Conservation (phyloP, 64 coral and sea anemone genomes). For the Acropora tenuis region DNA sequence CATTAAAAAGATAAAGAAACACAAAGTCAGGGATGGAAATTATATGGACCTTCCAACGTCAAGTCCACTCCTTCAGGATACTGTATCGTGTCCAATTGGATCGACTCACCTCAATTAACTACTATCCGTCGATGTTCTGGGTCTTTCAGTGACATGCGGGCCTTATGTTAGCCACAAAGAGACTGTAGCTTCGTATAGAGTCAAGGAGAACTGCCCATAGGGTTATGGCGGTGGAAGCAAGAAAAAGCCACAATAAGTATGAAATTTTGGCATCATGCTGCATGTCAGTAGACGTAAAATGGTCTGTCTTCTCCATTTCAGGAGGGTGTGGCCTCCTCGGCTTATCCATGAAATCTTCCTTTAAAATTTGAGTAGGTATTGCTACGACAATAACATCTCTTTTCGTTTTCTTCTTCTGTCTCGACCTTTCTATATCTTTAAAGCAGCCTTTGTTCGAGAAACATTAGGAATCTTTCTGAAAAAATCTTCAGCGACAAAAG, state of each 20-base stretch:
- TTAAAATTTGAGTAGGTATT: neutral
- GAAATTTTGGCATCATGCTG: neutral
- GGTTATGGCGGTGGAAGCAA: neutral
- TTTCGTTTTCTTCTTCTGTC: neutral
- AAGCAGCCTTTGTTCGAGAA: neutral
- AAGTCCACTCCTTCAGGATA: too few species aligned
- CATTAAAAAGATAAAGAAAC: too few species aligned
- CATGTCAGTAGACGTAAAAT: neutral
- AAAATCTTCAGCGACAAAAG: neutral
- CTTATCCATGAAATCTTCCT: too few species aligned
- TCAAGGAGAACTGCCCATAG: neutral
- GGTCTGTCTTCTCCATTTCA: neutral
- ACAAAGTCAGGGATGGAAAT: too few species aligned
- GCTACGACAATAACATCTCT: neutral
- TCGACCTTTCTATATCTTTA: neutral
- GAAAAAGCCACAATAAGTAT: neutral
- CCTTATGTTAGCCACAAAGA: neutral
- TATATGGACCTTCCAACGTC: too few species aligned
- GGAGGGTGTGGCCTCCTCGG: too few species aligned
- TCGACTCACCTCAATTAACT: neutral
- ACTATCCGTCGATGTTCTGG: neutral
- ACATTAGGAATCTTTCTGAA: neutral
- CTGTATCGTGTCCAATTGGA: too few species aligned
- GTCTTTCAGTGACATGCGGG: neutral
- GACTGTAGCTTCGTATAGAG: neutral